Evolutionary conservation across 2,797 vertebrate species (phyloP).

Genomic region (Cuniculus paca): DNA sequence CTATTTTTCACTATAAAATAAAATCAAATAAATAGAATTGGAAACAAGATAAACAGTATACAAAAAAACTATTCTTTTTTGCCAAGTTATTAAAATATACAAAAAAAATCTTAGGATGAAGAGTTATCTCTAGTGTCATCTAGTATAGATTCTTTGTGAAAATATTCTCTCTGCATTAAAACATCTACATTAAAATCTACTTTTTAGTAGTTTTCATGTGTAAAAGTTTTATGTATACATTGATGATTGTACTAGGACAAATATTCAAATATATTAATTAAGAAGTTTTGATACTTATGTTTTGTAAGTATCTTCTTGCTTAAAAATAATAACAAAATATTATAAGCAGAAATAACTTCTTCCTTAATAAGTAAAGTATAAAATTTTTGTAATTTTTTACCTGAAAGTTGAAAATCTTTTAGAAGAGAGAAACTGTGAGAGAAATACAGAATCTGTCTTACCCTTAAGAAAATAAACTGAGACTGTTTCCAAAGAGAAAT

Average conservation of each 20-base stretch:
- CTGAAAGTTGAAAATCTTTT: slow-evolving; percentile 32
- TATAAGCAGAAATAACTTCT: background rate
- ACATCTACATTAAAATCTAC: slow-evolving; percentile 29
- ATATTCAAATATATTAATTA: slow-evolving; percentile 40
- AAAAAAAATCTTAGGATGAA: background rate
- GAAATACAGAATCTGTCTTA: background rate
- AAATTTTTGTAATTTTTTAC: background rate
- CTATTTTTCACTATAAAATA: background rate
- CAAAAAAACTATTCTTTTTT: background rate
- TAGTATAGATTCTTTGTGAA: slow-evolving; percentile 18
- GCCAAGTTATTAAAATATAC: background rate
- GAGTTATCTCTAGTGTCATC: background rate
- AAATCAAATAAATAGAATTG: background rate
- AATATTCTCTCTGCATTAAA: background rate
- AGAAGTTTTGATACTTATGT: slow-evolving; percentile 27
- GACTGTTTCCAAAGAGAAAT: slow-evolving; percentile 26
- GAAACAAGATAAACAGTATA: background rate
- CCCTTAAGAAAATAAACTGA: background rate
- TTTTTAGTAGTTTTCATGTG: slow-evolving; percentile 40
- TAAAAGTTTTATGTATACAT: background rate
- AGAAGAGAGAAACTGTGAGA: background rate
- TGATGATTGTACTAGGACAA: background rate
- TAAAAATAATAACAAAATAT: slow-evolving; percentile 32
- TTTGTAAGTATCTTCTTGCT: slow-evolving; percentile 17
- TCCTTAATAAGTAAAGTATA: background rate